Evolutionary conservation across 2,888 invertebrate genomes (phyloP).

Genomic region (Diaperis boleti): DNA sequence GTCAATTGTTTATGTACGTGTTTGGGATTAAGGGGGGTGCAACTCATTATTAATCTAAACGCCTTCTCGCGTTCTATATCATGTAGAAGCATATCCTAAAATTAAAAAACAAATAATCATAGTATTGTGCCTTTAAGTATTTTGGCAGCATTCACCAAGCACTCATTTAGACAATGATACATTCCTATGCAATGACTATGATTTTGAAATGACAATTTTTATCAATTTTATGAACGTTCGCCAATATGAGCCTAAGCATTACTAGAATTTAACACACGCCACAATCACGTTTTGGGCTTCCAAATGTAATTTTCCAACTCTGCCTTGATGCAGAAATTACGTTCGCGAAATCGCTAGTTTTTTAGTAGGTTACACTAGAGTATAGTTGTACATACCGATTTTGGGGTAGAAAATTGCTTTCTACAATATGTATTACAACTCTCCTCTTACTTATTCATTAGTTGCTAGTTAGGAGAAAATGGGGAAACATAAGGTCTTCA

Average conservation of each 20-base stretch:
- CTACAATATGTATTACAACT: too few species aligned
- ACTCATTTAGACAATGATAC: constrained; percentile 5
- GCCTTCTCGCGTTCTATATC: constrained; percentile 45
- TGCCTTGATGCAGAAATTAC: neutral
- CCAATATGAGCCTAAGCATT: constrained; percentile 45
- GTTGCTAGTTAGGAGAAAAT: too few species aligned
- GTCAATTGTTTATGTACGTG: constrained; percentile 54
- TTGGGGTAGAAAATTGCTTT: too few species aligned
- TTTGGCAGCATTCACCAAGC: constrained; percentile 35
- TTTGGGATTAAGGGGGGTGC: constrained; percentile 29
- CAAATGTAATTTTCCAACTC: constrained; percentile 49
- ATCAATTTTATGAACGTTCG: constrained; percentile 14
- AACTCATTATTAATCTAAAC: constrained; percentile 14
- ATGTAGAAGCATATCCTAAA: constrained; percentile 56
- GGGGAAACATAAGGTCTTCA: too few species aligned
- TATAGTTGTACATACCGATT: too few species aligned
- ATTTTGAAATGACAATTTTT: constrained; percentile 10
- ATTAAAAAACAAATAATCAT: constrained; percentile 46
- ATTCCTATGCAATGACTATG: constrained; percentile 31
- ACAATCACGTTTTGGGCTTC: constrained; percentile 62
- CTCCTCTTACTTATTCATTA: too few species aligned
- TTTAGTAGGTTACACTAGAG: too few species aligned
- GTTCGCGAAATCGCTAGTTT: too few species aligned
- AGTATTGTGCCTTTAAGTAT: constrained; percentile 57
- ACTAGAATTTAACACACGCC: constrained; percentile 46